Evolutionary conservation across 2,113 vertebrate species (phyloP), one percentile per base, ranked within the genome.

Genomic region (Plestiodon gilberti): DNA sequence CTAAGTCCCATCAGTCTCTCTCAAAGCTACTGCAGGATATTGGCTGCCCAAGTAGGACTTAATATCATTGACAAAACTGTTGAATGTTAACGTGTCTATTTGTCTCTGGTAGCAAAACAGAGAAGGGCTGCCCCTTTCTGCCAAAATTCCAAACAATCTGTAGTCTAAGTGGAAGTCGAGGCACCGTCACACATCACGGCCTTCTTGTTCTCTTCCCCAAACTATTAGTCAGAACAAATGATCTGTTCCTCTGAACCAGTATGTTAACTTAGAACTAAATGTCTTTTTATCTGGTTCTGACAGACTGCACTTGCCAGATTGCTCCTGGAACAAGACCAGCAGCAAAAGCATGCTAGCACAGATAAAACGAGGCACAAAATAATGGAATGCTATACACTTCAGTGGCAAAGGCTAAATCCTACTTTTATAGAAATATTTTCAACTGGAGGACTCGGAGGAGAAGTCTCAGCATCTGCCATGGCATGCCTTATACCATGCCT

Each of bases 211-310:
- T 88, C 61, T 1, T 43, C 75, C n/a, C 88, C 87, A 62, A 90
- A 76, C 84, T 85, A 0, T 90, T 86, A 82, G 86, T 92, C 89
- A 86, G 85, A 89, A 86, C 43, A 89, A 90, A 18, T 80, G 81
- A 90, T 90, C 87, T 86, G 67, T 70, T 82, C 81, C 64, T 92
- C 84, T 87, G 86, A 90, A 93, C 79, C 38, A 2, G 17, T 23
- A 17, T 71, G 61, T 69, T 89, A 35, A 64, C 59, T 67, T 82
- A 61, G 76, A 85, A 80, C n/a, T 1, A 9, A 2, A n/a, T 55
- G 11, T 10, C 1, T 88, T 88, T 91, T 88, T 11, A 40, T 82
- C 67, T 4, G 1, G 38, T 78, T 89, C 89, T 69, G 81, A 14
- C 62, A 83, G 90, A 79, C 59, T n/a, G 81, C 64, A 43, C 70